phyloP scores from a whole-genome alignment of 2,888 invertebrate species.

The Heliconius charithonia region DNA sequence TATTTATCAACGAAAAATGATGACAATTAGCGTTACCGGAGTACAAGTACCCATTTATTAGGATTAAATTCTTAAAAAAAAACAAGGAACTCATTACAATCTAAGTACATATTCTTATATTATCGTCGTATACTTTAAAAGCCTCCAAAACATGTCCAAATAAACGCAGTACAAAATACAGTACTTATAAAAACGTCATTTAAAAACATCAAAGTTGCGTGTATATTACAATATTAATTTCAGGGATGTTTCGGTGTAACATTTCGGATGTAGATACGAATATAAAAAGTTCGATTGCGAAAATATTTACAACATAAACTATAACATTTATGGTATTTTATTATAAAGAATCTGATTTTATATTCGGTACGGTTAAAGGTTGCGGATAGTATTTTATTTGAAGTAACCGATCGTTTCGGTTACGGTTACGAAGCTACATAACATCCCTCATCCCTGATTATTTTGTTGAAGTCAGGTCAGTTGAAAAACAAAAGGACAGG shows the following conservation, averaged over 20 bases:
- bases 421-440: neutral
- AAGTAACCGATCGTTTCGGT: neutral
- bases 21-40: conserved; percentile 28
- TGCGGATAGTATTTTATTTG: neutral
- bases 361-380: too few relatives aligned
- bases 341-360: too few relatives aligned
- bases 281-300: too few relatives aligned
- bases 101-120: conserved; percentile 82
- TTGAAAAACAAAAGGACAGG: conserved; percentile 20
- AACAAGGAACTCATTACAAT: conserved; percentile 77
- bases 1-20: conserved; percentile 24
- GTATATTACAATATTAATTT: conserved; percentile 49
- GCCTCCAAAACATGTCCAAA: conserved; percentile 79
- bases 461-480: conserved; percentile 2
- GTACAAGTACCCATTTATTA: conserved; percentile 35
- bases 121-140: conserved; percentile 82
- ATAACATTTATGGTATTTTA: too few relatives aligned
- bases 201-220: conserved; percentile 63
- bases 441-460: conserved; percentile 1
- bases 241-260: neutral
- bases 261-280: neutral
- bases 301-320: too few relatives aligned
- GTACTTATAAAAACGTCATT: conserved; percentile 66
- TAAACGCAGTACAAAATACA: conserved; percentile 64
- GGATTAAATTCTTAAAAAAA: conserved; percentile 43